phyloP scores from a whole-genome alignment of 2,888 invertebrate genomes.

The Aleiodes leptofemur region DNA sequence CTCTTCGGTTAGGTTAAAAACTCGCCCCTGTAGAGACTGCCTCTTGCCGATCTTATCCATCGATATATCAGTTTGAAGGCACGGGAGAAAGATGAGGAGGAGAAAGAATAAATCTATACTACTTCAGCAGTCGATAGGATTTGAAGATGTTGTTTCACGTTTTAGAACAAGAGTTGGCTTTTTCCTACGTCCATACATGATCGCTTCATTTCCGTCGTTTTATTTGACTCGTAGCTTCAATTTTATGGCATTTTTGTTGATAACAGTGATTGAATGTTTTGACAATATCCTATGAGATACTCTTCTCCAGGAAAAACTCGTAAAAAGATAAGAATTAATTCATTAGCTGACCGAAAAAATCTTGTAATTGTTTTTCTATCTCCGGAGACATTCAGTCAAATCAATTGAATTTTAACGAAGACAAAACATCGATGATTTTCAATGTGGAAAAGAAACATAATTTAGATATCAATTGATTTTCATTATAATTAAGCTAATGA shows the following conservation, averaged over 20 bases:
- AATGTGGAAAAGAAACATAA: too few species aligned
- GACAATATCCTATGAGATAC: not conserved
- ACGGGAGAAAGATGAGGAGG: constrained; percentile 37
- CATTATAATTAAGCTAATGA: too few species aligned
- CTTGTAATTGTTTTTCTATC: not conserved
- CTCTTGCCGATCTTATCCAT: constrained; percentile 55
- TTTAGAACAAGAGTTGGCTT: constrained; percentile 51
- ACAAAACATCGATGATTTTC: too few species aligned
- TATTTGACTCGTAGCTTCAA: constrained; percentile 1
- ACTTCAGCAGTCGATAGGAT: constrained; percentile 36
- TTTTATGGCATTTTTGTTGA: constrained; percentile 14
- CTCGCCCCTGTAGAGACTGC: constrained; percentile 54
- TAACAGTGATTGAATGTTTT: constrained; percentile 10
- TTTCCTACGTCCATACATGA: constrained; percentile 31
- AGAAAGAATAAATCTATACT: constrained; percentile 40
- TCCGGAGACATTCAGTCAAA: not conserved
- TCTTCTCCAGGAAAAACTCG: not conserved
- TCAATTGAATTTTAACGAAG: not conserved
- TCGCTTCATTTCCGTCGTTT: constrained; percentile 20
- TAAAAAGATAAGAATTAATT: constrained; percentile 12
- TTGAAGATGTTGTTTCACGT: constrained; percentile 18
- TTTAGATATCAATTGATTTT: too few species aligned
- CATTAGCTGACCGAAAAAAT: not conserved
- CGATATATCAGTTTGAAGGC: constrained; percentile 54
- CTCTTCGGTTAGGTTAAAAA: constrained; percentile 43